Evolutionary conservation across 92 coral and sea anemone genomes (phyloP).

Genomic region (Phenganax marumi): DNA sequence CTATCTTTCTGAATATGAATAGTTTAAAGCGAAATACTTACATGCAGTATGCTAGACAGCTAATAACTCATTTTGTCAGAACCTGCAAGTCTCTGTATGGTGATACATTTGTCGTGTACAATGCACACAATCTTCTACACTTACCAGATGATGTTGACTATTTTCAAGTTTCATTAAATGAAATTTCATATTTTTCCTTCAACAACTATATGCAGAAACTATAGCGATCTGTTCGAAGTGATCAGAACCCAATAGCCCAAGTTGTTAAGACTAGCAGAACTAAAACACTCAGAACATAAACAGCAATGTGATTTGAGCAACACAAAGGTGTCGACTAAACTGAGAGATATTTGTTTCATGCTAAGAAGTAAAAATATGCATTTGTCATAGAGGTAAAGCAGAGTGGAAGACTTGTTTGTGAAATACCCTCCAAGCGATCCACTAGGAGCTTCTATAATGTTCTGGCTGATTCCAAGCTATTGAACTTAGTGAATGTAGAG

Average conservation of each 20-base stretch:
- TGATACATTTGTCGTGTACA: too few relatives aligned
- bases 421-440: background rate
- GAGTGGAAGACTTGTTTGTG: slow-evolving; percentile 8
- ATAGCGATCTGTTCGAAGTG: slow-evolving; percentile 14
- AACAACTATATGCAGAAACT: too few relatives aligned
- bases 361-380: slow-evolving; percentile 6
- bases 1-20: too few relatives aligned
- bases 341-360: slow-evolving; percentile 6
- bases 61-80: too few relatives aligned
- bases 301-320: background rate
- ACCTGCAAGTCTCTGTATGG: too few relatives aligned
- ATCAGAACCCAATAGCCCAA: background rate
- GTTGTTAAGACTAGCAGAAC: slow-evolving; percentile 16
- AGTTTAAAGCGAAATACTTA: too few relatives aligned
- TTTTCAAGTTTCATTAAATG: background rate
- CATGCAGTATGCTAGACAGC: too few relatives aligned
- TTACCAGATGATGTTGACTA: background rate
- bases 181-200: slow-evolving; percentile 3
- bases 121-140: background rate
- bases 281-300: background rate
- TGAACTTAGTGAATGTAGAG: background rate
- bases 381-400: background rate
- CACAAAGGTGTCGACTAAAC: slow-evolving; percentile 9
- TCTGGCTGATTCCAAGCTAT: slow-evolving; percentile 11
- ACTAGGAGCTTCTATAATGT: background rate